Conservation (phyloP, 2,113 vertebrate species). For the Nothoprocta pentlandii region DNA sequence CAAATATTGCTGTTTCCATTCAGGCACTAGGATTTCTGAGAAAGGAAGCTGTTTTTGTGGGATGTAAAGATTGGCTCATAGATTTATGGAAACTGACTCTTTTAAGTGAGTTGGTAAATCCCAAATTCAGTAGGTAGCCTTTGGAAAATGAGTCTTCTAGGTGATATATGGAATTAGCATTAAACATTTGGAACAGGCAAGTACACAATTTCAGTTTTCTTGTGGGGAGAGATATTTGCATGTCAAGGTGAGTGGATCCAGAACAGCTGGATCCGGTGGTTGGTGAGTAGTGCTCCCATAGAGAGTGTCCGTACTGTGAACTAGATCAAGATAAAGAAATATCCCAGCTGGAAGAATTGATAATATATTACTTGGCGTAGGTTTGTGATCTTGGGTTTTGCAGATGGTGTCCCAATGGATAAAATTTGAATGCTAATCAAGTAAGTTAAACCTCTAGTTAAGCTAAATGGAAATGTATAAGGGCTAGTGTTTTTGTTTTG, state of each 20-base stretch:
- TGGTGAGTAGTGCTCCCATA: background rate
- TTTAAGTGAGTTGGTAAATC: background rate
- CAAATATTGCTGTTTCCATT: background rate
- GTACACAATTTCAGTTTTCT: background rate
- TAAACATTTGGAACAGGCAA: background rate
- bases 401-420: background rate
- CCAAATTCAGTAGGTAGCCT: background rate
- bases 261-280: background rate
- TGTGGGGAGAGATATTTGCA: background rate
- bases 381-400: background rate
- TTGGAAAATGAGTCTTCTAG: background rate
- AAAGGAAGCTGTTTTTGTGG: background rate
- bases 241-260: background rate
- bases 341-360: background rate
- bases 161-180: background rate
- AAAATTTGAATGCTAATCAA: background rate
- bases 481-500: background rate
- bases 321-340: background rate
- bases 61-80: accelerated
- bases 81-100: background rate
- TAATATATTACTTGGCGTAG: background rate
- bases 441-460: background rate
- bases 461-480: background rate
- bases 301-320: background rate
- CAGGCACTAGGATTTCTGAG: background rate